Evolutionary conservation across 2,797 vertebrate species (phyloP).

Genomic region (Enteromius trimaculatus): DNA sequence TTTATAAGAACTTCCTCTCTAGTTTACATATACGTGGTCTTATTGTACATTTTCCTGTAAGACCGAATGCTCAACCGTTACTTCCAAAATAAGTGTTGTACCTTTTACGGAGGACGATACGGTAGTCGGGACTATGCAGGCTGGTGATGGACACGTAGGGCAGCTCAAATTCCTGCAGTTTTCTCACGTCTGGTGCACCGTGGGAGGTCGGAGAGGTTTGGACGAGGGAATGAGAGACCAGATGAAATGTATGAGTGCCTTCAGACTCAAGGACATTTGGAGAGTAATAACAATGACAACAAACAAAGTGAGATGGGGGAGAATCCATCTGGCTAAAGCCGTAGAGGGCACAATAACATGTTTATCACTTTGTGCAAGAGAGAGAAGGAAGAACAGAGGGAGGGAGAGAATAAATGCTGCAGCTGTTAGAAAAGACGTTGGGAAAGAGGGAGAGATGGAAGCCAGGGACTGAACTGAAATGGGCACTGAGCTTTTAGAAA

Average conservation of each 20-base stretch:
- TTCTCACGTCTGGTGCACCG: conserved; percentile 84
- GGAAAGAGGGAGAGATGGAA: conserved; percentile 9
- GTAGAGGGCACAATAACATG: conserved; percentile 46
- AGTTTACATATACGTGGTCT: background rate
- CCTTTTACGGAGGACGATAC: conserved; percentile 97
- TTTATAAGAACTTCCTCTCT: background rate
- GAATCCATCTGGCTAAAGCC: conserved; percentile 48
- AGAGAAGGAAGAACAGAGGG: background rate
- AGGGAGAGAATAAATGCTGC: conserved; percentile 5
- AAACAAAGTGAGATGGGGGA: conserved; percentile 43
- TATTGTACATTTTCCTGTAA: background rate
- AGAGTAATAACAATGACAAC: conserved; percentile 47
- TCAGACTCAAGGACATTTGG: conserved; percentile 53
- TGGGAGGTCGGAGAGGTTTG: conserved; percentile 35
- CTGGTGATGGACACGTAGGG: conserved; percentile 96
- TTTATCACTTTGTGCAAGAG: conserved; percentile 49
- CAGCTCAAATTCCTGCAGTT: conserved; percentile 98
- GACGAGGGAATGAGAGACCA: conserved; percentile 50
- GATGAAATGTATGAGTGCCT: conserved; percentile 43
- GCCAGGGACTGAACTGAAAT: conserved; percentile 33
- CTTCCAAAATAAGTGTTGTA: conserved; percentile 63
- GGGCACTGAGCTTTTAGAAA: conserved; percentile 14
- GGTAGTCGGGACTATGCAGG: conserved; percentile 88
- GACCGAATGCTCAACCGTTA: background rate
- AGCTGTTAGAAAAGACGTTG: conserved; percentile 31